phyloP scores from a whole-genome alignment of 2,113 vertebrate species.

The Taurulus bubalis region DNA sequence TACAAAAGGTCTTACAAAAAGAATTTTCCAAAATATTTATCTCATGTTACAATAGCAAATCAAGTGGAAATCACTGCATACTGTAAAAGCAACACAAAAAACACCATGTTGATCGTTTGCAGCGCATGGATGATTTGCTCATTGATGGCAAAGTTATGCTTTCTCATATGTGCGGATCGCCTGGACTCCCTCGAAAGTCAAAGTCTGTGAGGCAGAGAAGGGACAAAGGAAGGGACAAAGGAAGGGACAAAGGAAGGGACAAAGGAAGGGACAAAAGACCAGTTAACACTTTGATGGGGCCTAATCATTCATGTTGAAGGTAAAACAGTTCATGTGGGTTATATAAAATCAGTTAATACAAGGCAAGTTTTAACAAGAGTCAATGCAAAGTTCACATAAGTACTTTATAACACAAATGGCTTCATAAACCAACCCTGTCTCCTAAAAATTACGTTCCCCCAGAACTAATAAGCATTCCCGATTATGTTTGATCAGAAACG shows the following conservation, averaged over 20 bases:
- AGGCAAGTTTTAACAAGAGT: background rate
- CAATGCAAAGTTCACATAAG: background rate
- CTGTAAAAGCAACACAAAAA: conserved; percentile 37
- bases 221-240: conserved; percentile 15
- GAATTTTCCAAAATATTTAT: conserved; percentile 47
- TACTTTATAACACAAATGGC: background rate
- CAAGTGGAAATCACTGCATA: conserved; percentile 56
- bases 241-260: conserved; percentile 28
- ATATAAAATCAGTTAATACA: background rate
- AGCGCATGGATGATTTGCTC: conserved; percentile 35
- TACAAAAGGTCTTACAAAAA: conserved; percentile 62
- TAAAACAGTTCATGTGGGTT: background rate
- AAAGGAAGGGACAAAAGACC: background rate
- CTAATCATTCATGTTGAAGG: background rate
- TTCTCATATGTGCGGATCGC: conserved; percentile 95
- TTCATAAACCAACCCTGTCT: too few species aligned
- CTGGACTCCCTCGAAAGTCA: conserved; percentile 90
- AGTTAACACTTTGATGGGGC: background rate
- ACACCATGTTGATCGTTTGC: conserved; percentile 28
- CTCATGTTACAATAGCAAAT: conserved; percentile 37
- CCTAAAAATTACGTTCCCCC: too few species aligned
- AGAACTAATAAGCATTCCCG: too few species aligned
- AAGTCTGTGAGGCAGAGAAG: conserved; percentile 85
- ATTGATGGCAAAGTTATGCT: conserved; percentile 79
- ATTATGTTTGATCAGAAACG: too few species aligned